Percentiles rank a stretch among this genome's conserved stretches.
These are phyloP conservation scores for Toxostoma redivivum DNA, from an alignment of 2,113 vertebrate species.

Conservation along the genomic window DNA sequence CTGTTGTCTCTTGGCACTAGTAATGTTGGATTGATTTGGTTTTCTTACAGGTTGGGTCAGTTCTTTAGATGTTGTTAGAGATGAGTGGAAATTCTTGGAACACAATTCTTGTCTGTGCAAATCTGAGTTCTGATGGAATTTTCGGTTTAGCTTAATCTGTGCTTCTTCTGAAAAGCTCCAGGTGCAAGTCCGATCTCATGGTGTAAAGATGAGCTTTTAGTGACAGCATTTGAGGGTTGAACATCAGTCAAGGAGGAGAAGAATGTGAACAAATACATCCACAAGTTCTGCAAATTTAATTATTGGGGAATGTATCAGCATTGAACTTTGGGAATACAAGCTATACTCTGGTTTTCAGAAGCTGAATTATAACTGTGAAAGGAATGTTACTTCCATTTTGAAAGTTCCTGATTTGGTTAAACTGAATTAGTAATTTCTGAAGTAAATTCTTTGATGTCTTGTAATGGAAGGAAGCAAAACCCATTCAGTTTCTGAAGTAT, in stretches of 20 bases:
- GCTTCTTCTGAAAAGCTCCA: neutral
- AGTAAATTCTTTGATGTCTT: neutral
- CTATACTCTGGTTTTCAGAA: neutral
- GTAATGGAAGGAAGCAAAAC: neutral
- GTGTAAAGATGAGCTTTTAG: neutral
- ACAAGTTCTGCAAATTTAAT: neutral
- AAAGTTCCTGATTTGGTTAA: neutral
- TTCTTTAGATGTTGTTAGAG: neutral
- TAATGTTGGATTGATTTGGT: neutral
- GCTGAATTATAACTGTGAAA: neutral
- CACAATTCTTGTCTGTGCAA: fast-evolving
- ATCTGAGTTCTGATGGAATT: neutral
- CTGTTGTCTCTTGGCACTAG: neutral
- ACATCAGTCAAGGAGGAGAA: neutral
- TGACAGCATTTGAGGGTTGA: neutral
- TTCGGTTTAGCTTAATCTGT: neutral
- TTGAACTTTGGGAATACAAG: neutral
- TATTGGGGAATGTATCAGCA: neutral
- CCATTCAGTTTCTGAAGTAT: neutral
- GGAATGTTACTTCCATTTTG: neutral
- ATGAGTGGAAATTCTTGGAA: neutral
- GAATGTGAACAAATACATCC: neutral
- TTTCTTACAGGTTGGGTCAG: neutral
- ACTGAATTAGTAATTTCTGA: neutral
- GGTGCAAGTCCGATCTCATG: neutral